Evolutionary conservation across 2,113 vertebrate species (phyloP).

Genomic region (Abramis brama): DNA sequence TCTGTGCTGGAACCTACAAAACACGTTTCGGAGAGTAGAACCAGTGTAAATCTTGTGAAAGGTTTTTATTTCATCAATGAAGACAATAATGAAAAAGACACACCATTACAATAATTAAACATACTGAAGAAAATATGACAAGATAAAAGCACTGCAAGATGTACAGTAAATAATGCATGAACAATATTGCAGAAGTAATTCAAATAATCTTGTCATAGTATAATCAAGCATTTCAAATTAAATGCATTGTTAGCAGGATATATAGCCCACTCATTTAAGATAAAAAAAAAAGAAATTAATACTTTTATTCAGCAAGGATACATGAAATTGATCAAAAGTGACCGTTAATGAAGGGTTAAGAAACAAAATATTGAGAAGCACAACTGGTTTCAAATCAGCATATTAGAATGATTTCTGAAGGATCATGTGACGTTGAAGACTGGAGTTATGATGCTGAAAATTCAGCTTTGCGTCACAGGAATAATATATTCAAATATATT

Average conservation of each 20-base stretch:
- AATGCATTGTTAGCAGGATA: too few relatives aligned
- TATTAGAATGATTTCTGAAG: slow-evolving; percentile 5
- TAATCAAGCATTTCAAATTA: neutral
- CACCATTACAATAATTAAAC: neutral
- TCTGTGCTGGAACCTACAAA: slow-evolving; percentile 59
- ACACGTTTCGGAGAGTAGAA: neutral
- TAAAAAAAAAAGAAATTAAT: too few relatives aligned
- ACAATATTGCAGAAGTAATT: neutral
- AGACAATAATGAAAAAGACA: neutral
- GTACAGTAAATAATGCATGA: neutral
- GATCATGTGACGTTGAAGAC: neutral
- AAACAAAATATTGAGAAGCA: neutral
- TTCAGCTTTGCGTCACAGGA: neutral
- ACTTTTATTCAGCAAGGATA: too few relatives aligned
- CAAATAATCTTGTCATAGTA: neutral
- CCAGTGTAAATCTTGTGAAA: neutral
- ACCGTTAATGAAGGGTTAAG: neutral
- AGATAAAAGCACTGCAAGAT: neutral
- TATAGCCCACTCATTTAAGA: too few relatives aligned
- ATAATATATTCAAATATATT: neutral
- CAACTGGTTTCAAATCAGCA: neutral
- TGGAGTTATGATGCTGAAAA: neutral
- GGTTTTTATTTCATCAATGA: neutral
- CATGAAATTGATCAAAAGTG: neutral
- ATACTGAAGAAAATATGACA: neutral